These are phyloP conservation scores for Pogona vitticeps DNA, from an alignment of 2,113 vertebrate genomes.

Conservation along the genomic window DNA sequence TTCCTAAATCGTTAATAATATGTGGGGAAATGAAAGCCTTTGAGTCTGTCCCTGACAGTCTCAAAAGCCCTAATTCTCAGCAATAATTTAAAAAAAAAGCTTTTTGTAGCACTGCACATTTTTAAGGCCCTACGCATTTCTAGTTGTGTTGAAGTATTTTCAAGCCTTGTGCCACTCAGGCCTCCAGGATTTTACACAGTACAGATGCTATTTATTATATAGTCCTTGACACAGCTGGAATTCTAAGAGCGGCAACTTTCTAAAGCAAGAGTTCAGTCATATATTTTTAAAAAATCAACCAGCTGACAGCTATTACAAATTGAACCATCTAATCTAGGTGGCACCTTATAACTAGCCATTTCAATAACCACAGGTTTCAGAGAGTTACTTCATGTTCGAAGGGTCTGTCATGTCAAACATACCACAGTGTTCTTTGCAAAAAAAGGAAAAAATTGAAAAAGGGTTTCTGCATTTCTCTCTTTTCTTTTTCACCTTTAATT, in stretches of 20 bases:
- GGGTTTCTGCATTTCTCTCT: constrained; percentile 20
- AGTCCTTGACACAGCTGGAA: background rate
- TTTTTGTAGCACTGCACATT: background rate
- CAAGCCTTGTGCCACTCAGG: background rate
- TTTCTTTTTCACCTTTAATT: constrained; percentile 16
- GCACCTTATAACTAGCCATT: constrained; percentile 17
- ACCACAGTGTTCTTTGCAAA: background rate
- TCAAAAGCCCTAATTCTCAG: background rate
- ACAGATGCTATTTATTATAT: background rate
- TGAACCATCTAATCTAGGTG: constrained; percentile 20
- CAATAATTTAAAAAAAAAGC: background rate
- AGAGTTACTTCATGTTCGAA: constrained; percentile 11
- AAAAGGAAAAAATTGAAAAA: too few species aligned
- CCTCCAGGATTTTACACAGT: background rate
- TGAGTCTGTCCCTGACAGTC: background rate
- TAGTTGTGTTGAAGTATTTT: background rate
- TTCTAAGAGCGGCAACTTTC: background rate
- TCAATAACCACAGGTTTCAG: constrained; percentile 12
- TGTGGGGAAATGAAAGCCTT: background rate
- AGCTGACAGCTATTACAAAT: constrained; percentile 17
- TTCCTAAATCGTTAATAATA: background rate
- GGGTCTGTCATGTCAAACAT: background rate
- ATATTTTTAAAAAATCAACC: constrained; percentile 1
- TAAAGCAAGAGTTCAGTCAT: background rate
- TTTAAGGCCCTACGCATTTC: background rate